Evolutionary conservation across 1,140 invertebrate species (phyloP).

Genomic region (Druon quercuslanigerum): DNA sequence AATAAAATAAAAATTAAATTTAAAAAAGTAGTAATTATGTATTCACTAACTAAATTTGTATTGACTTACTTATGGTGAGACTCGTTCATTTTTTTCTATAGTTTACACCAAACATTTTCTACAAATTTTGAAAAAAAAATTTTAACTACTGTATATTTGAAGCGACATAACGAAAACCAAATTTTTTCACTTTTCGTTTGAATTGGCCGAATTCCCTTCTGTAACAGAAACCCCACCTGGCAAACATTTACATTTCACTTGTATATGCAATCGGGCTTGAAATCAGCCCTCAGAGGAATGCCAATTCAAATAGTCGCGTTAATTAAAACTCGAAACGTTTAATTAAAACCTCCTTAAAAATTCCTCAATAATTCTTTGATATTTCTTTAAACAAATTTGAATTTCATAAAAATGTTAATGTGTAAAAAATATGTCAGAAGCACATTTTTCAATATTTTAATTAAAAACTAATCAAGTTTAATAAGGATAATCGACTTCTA

Average conservation of each 20-base stretch:
- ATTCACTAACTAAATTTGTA: too few relatives aligned
- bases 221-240: not conserved
- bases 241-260: slow-evolving; percentile 42
- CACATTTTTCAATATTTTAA: too few relatives aligned
- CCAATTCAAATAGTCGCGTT: not conserved
- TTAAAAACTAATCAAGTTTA: too few relatives aligned
- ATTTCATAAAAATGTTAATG: not conserved
- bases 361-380: not conserved
- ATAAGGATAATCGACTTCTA: too few relatives aligned
- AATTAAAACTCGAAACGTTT: not conserved
- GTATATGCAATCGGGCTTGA: slow-evolving; percentile 46
- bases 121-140: too few relatives aligned
- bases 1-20: too few relatives aligned
- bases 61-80: not conserved
- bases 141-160: not conserved
- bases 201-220: not conserved
- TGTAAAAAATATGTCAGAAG: too few relatives aligned
- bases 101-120: not conserved
- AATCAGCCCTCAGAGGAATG: slow-evolving; percentile 30
- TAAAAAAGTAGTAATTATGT: too few relatives aligned
- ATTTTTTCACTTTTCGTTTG: not conserved
- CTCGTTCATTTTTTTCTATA: slow-evolving; percentile 10
- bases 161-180: not conserved
- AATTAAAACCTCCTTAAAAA: slow-evolving; percentile 5
- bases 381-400: not conserved